These are phyloP conservation scores for Apoda limacodes DNA, from an alignment of 2,888 invertebrate species.

Conservation along the genomic window DNA sequence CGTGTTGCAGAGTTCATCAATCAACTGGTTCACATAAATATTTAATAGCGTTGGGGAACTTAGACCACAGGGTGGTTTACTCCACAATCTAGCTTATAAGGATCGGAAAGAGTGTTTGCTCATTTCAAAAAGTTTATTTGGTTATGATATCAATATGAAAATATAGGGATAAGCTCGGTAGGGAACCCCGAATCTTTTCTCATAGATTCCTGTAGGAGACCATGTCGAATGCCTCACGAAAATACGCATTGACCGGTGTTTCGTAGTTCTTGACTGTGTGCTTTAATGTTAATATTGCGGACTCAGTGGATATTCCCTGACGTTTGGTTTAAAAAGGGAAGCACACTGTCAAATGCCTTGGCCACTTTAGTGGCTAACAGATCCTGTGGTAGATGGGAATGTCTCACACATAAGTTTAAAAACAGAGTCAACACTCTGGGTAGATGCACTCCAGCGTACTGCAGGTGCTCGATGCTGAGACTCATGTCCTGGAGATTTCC, in stretches of 20 bases:
- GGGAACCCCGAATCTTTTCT: neutral
- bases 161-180: neutral
- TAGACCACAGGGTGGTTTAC: slow-evolving; percentile 2
- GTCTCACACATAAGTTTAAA: slow-evolving; percentile 10
- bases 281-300: slow-evolving; percentile 13
- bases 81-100: slow-evolving; percentile 4
- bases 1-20: slow-evolving; percentile 5
- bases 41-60: slow-evolving; percentile 5
- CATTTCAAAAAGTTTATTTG: slow-evolving; percentile 3
- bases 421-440: slow-evolving; percentile 10
- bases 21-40: slow-evolving; percentile 5
- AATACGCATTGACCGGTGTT: slow-evolving; percentile 4
- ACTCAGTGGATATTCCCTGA: slow-evolving; percentile 12
- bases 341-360: slow-evolving; percentile 11
- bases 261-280: slow-evolving; percentile 9
- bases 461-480: slow-evolving; percentile 15
- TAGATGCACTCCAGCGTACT: slow-evolving; percentile 6
- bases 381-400: slow-evolving; percentile 10
- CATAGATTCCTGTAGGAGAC: slow-evolving; percentile 1
- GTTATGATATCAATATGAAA: slow-evolving; percentile 3
- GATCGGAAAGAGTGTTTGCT: slow-evolving; percentile 2
- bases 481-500: slow-evolving; percentile 14
- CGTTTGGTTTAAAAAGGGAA: slow-evolving; percentile 6
- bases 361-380: slow-evolving; percentile 11
- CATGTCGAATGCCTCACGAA: slow-evolving; percentile 1